Percentiles rank a stretch among this genome's conserved stretches.
These are phyloP conservation scores for Myiopsitta monachus DNA, from an alignment of 2,113 vertebrate species.

Conservation along the genomic window DNA sequence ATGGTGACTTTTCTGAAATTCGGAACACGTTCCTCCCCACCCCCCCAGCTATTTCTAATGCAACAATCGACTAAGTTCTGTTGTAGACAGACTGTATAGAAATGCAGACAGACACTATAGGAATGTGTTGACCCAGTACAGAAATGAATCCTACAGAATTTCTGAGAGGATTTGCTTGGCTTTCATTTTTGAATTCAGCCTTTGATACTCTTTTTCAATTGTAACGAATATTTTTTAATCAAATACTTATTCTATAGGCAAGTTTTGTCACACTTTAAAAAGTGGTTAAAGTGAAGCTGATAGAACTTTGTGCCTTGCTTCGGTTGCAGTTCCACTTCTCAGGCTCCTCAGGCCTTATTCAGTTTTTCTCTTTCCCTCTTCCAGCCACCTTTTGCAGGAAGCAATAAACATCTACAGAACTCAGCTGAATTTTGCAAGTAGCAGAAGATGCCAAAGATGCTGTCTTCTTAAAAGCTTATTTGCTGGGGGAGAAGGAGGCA, in stretches of 20 bases:
- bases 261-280: not conserved
- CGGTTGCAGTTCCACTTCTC: not conserved
- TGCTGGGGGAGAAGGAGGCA: constrained; percentile 34
- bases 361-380: not conserved
- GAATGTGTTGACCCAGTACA: not conserved
- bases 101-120: not conserved
- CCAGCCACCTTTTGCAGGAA: not conserved
- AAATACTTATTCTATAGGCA: not conserved
- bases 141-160: not conserved
- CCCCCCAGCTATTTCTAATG: not conserved
- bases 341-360: not conserved
- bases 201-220: not conserved
- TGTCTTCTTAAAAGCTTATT: constrained; percentile 27
- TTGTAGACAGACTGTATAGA: not conserved
- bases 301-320: constrained; percentile 10
- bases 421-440: constrained; percentile 8
- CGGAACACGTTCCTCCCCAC: not conserved
- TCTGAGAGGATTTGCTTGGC: not conserved
- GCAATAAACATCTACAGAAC: not conserved
- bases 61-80: not conserved
- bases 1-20: not conserved
- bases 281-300: not conserved
- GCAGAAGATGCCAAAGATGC: constrained; percentile 4
- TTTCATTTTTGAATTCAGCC: not conserved
- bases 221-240: constrained; percentile 22